Percentiles rank a stretch among this genome's conserved stretches.
Conservation (phyloP, 2,888 invertebrate species). For the Drosophila suboccidentalis region DNA sequence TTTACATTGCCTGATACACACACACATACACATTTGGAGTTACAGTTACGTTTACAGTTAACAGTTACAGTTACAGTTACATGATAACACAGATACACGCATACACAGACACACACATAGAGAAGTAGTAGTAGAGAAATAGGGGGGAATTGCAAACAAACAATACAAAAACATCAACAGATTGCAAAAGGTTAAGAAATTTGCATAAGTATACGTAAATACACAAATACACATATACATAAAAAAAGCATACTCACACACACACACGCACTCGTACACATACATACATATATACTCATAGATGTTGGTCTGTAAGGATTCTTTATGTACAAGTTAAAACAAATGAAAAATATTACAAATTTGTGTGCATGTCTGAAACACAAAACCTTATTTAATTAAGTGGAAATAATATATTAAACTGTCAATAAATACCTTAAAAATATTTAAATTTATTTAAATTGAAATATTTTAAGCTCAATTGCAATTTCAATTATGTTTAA, state of each 20-base stretch:
- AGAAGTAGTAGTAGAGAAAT: not conserved
- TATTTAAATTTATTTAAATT: not conserved
- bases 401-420: not conserved
- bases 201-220: slow-evolving; percentile 15
- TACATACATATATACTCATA: not conserved
- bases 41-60: slow-evolving; percentile 49
- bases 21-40: slow-evolving; percentile 40
- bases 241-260: slow-evolving; percentile 8
- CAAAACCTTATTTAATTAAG: not conserved
- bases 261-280: not conserved
- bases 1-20: slow-evolving; percentile 88
- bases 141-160: slow-evolving; percentile 4
- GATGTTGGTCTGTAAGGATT: slow-evolving; percentile 1
- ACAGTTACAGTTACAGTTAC: slow-evolving; percentile 12
- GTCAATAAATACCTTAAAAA: not conserved
- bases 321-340: not conserved
- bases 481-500: not conserved
- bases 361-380: slow-evolving; percentile 12
- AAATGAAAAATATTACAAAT: slow-evolving; percentile 2
- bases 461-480: not conserved
- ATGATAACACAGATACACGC: slow-evolving; percentile 34
- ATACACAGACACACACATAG: slow-evolving; percentile 19
- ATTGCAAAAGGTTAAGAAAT: slow-evolving; percentile 14
- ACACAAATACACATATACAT: slow-evolving; percentile 13
- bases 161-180: slow-evolving; percentile 40